Evolutionary conservation across 2,113 vertebrate species (phyloP), one percentile per base, ranked within the genome.

Genomic region (Anoplopoma fimbria): DNA sequence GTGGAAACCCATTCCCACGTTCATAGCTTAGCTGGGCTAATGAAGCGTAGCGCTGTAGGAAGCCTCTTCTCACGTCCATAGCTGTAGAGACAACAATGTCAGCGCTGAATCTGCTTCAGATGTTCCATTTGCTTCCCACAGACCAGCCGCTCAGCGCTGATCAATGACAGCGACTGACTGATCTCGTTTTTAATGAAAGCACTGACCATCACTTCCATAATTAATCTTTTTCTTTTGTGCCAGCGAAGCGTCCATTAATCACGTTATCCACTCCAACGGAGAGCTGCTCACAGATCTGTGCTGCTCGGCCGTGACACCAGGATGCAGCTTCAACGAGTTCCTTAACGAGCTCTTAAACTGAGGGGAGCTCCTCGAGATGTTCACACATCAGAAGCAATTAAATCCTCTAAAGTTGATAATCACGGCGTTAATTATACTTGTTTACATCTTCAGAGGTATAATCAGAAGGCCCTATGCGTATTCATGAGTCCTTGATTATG

Each of bases 341-440:
- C 45, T 77, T 61, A 69, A 87, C 73, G 57, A 67, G 81, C 33
- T 82, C 38, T 68, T 71, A 79, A 82, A 77, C 67, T 61, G 77
- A 62, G 55, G 69, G 83, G 65, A 69, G 55, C 69, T 88, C 64
- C 82, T 85, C 53, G 15, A 83, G 53, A 72, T 71, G 57, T 64
- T 81, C 69, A 63, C 79, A 85, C 76, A 89, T 87, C 77, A 64
- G 82, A 83, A 91, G 76, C 72, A 75, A 86, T 85, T 78, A 79
- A 88, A 86, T 85, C 65, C 47, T 73, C 74, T 83, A 82, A 84
- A 83, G 84, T 82, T 90, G 71, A 87, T 87, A 81, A 90, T 88
- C 72, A 38, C 81, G 65, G 68, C 33, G 40, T 87, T 88, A 88
- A 91, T 92, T 88, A 87, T 63, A 69, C 57, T 68, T 83, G 85